phyloP scores from a whole-genome alignment of 2,113 vertebrate genomes.

The Scomber japonicus region DNA sequence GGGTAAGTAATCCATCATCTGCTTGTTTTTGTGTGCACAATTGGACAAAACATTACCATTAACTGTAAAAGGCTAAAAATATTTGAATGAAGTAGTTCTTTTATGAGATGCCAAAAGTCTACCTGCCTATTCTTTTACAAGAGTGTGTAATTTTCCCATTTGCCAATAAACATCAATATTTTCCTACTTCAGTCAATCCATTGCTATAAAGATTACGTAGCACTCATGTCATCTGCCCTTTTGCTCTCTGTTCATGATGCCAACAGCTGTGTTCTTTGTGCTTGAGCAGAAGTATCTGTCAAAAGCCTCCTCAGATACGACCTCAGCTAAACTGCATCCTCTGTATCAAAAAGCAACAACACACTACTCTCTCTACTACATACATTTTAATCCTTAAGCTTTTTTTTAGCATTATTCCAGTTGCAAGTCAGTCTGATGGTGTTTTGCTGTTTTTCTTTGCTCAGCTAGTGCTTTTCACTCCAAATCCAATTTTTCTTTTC shows the following conservation, averaged over 20 bases:
- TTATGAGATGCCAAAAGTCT: neutral
- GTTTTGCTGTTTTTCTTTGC: too few species aligned
- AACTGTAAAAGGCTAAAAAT: neutral
- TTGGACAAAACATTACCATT: neutral
- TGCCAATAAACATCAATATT: neutral
- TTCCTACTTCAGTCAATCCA: neutral
- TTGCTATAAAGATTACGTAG: neutral
- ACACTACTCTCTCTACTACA: conserved; percentile 3
- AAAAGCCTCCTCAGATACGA: neutral
- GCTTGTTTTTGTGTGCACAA: neutral
- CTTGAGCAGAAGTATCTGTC: conserved; percentile 14
- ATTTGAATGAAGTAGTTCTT: neutral
- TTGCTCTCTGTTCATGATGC: conserved; percentile 22
- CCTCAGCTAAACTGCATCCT: conserved; percentile 26
- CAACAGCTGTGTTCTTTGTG: conserved; percentile 24
- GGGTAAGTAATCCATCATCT: too few species aligned
- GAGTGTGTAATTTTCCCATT: neutral
- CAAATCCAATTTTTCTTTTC: neutral
- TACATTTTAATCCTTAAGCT: neutral
- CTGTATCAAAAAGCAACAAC: conserved; percentile 19
- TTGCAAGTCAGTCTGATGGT: too few species aligned
- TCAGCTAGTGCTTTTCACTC: too few species aligned
- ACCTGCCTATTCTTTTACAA: neutral
- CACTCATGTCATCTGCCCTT: conserved; percentile 1
- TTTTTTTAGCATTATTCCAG: neutral